Evolutionary conservation across 2,797 vertebrate genomes (phyloP).

Genomic region (Lagocephalus sceleratus): DNA sequence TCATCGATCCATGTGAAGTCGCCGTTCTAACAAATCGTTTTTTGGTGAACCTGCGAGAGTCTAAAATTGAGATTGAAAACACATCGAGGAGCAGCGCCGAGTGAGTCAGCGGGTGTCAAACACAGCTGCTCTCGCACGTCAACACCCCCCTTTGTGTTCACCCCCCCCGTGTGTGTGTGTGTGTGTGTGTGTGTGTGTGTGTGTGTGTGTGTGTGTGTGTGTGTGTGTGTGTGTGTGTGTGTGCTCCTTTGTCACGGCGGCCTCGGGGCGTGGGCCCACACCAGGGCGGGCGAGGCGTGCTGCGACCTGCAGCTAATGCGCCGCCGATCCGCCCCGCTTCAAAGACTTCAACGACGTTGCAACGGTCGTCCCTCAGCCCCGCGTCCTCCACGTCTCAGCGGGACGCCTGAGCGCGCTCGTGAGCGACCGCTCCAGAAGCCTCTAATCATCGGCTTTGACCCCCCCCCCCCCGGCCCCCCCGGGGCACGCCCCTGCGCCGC

Average conservation of each 20-base stretch:
- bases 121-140: slow-evolving; percentile 43
- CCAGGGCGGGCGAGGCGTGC: slow-evolving; percentile 52
- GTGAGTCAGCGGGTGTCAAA: slow-evolving; percentile 37
- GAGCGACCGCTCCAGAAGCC: slow-evolving; percentile 14
- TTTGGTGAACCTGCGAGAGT: no score
- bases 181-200: no score
- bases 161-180: slow-evolving; percentile 21
- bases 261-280: slow-evolving; percentile 66
- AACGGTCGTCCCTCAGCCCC: slow-evolving; percentile 47
- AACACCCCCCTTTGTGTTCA: slow-evolving; percentile 16
- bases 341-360: slow-evolving; percentile 47
- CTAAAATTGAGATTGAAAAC: no score
- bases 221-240: no score
- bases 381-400: not conserved
- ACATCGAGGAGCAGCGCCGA: not conserved
- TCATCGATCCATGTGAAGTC: no score
- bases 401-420: slow-evolving; percentile 7
- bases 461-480: not conserved
- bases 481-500: slow-evolving; percentile 18
- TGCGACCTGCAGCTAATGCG: slow-evolving; percentile 58
- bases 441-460: slow-evolving; percentile 7
- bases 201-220: no score
- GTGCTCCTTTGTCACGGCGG: slow-evolving; percentile 50
- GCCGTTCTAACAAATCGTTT: no score
- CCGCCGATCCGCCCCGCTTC: slow-evolving; percentile 53